These are phyloP conservation scores for Sebastolobus alascanus DNA, from an alignment of 2,797 vertebrate species.

Conservation along the genomic window DNA sequence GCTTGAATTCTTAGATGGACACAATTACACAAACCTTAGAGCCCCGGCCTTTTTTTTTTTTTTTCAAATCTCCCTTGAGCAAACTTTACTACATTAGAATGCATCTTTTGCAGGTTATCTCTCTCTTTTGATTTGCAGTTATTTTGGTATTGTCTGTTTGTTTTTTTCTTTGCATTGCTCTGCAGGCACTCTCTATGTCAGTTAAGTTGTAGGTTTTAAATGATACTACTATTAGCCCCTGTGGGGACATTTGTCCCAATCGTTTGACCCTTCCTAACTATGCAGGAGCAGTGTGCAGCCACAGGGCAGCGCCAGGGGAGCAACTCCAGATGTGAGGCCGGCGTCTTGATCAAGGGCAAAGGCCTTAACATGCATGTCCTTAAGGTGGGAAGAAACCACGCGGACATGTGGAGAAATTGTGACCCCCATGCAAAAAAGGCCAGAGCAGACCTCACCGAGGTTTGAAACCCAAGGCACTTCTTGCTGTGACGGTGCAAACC, in stretches of 20 bases:
- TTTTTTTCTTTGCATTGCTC: slow-evolving; percentile 16
- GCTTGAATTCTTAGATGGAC: slow-evolving; percentile 69
- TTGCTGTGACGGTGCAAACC: slow-evolving; percentile 5
- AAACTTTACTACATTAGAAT: slow-evolving; percentile 4
- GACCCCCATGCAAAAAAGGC: background rate
- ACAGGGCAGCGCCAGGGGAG: slow-evolving; percentile 23
- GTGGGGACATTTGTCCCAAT: slow-evolving; percentile 25
- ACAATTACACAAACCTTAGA: slow-evolving; percentile 60
- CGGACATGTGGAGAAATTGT: slow-evolving; percentile 22
- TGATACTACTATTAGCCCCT: slow-evolving; percentile 2
- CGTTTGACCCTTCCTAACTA: slow-evolving; percentile 46
- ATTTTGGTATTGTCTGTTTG: background rate
- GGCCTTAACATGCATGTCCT: slow-evolving; percentile 29
- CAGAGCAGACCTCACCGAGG: background rate
- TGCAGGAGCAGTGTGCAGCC: slow-evolving; percentile 16
- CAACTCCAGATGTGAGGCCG: slow-evolving; percentile 6
- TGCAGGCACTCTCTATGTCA: background rate
- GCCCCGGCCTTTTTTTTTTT: background rate
- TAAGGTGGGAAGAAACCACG: slow-evolving; percentile 13
- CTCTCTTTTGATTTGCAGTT: slow-evolving; percentile 6
- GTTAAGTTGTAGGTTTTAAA: slow-evolving; percentile 28
- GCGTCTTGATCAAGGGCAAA: slow-evolving; percentile 49
- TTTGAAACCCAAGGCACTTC: slow-evolving; percentile 6
- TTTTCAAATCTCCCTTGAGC: background rate
- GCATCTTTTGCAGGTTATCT: slow-evolving; percentile 9